These are phyloP conservation scores for Narcine bancroftii DNA, from an alignment of 2,113 vertebrate genomes.

Conservation along the genomic window DNA sequence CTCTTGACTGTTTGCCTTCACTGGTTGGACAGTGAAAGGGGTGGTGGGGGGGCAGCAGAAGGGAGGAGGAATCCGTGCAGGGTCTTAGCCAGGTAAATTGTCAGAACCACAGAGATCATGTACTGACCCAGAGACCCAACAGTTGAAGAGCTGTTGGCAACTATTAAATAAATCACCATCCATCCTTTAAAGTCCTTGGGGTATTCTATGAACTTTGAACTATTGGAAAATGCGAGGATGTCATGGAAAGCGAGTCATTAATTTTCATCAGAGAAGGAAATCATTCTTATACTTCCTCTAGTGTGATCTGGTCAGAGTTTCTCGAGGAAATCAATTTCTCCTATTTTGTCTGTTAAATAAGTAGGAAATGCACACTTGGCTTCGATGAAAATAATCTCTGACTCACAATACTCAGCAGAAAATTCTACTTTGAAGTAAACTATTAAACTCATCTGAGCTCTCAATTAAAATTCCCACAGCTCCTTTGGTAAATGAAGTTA, in stretches of 20 bases:
- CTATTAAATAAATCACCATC: too few relatives aligned
- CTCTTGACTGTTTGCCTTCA: not conserved
- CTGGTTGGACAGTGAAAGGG: not conserved
- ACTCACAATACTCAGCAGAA: not conserved
- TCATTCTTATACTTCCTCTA: not conserved
- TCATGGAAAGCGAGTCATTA: not conserved
- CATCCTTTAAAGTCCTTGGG: not conserved
- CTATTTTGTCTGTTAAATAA: not conserved
- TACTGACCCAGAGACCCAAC: not conserved
- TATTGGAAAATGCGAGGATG: not conserved
- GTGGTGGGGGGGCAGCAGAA: too few relatives aligned
- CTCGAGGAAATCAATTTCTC: not conserved
- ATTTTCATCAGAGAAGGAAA: not conserved
- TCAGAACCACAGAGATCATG: not conserved
- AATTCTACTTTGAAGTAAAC: not conserved
- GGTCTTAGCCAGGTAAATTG: not conserved
- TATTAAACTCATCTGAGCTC: constrained; percentile 13
- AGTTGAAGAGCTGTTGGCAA: not conserved
- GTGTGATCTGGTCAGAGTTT: not conserved
- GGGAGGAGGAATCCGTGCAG: not conserved
- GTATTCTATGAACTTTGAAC: not conserved
- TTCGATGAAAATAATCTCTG: not conserved
- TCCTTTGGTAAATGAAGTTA: not conserved
- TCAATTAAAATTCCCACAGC: not conserved
- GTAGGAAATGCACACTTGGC: not conserved